These are phyloP conservation scores for Lithophane leautieri DNA, from an alignment of 2,888 invertebrate species.

Conservation along the genomic window DNA sequence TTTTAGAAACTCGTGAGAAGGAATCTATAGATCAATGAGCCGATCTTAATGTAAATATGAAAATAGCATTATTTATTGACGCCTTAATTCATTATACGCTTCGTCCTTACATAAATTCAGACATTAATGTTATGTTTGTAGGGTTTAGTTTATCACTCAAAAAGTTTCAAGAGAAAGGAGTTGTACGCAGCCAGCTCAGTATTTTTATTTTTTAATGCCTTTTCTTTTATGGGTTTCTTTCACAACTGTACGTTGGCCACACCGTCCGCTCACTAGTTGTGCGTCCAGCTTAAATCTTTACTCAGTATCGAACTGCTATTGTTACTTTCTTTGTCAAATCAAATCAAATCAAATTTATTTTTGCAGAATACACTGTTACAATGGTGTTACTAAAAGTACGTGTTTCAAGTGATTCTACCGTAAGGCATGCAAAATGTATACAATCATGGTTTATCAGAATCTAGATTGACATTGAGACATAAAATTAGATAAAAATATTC, in stretches of 20 bases:
- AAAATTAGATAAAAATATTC: too few species aligned
- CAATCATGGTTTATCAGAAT: too few species aligned
- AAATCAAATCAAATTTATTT: too few species aligned
- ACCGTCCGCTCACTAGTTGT: constrained; percentile 21
- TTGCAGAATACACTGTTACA: too few species aligned
- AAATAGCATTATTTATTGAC: background rate
- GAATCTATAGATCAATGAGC: background rate
- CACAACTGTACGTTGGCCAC: constrained; percentile 17
- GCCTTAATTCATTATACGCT: background rate
- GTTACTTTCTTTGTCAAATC: constrained; percentile 21
- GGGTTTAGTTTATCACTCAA: background rate
- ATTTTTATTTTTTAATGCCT: too few species aligned
- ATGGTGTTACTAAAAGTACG: too few species aligned
- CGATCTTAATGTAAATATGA: background rate
- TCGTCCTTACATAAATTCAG: too few species aligned
- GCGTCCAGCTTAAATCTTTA: constrained; percentile 44
- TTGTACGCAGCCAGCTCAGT: background rate
- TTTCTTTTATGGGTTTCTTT: background rate
- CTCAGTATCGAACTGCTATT: constrained; percentile 41
- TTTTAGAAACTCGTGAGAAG: background rate
- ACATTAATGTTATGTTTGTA: background rate
- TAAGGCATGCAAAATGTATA: too few species aligned
- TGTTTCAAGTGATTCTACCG: too few species aligned
- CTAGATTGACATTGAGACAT: too few species aligned
- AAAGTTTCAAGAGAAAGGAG: background rate